Evolutionary conservation across 2,797 vertebrate genomes (phyloP).

Genomic region (Natrix natrix): DNA sequence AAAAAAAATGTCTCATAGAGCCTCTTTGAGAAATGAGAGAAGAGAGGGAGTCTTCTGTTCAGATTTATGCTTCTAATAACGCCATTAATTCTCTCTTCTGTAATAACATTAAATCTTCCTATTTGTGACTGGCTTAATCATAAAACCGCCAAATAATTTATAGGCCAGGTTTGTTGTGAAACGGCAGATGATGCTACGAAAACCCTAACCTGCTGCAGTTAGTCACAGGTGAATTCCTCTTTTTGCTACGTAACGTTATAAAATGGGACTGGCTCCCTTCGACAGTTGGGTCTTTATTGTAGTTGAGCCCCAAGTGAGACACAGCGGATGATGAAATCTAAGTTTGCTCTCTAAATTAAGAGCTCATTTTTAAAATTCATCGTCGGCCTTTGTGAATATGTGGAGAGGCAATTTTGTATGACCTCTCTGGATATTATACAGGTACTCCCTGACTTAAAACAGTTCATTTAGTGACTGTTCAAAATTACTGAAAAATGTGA

Average conservation of each 20-base stretch:
- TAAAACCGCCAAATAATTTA: constrained; percentile 24
- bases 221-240: not conserved
- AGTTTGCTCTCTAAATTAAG: not conserved
- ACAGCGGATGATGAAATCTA: not conserved
- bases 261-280: not conserved
- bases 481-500: not conserved
- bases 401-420: not conserved
- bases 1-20: not conserved
- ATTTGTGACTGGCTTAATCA: constrained; percentile 11
- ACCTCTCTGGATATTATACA: not conserved
- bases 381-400: not conserved
- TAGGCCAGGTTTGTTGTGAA: not conserved
- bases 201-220: not conserved
- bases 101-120: constrained; percentile 32
- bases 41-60: not conserved
- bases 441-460: not conserved
- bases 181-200: not conserved
- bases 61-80: constrained; percentile 27
- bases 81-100: constrained; percentile 20
- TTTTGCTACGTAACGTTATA: not conserved
- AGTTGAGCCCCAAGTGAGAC: not conserved
- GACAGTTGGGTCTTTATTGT: not conserved
- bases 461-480: not conserved
- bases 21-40: not conserved
- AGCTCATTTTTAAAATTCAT: not conserved